Evolutionary conservation across 1,140 invertebrate genomes (phyloP).

Genomic region (Dendroctonus ponderosae): DNA sequence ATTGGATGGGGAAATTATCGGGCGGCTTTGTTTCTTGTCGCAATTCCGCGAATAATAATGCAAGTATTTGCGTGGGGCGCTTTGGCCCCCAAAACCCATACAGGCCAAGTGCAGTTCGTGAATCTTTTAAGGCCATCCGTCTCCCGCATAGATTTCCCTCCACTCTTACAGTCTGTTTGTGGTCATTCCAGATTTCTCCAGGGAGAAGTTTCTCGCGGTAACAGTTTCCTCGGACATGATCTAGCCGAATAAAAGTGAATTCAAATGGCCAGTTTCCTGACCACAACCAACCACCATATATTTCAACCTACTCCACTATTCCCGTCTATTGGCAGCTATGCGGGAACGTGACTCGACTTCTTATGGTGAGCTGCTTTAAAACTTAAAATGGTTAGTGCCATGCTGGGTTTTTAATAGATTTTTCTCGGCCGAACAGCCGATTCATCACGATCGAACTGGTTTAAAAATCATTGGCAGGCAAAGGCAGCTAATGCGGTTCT

Average conservation of each 20-base stretch:
- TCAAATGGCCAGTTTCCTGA: conserved; percentile 38
- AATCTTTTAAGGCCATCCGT: conserved; percentile 24
- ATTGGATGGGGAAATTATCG: conserved; percentile 23
- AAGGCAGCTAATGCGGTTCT: conserved; percentile 4
- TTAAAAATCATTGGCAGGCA: not conserved
- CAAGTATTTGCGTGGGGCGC: not conserved
- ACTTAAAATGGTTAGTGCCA: conserved; percentile 28
- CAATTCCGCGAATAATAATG: conserved; percentile 1
- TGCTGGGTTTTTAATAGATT: not conserved
- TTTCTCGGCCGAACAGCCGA: too few relatives aligned
- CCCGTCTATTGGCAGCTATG: conserved; percentile 31
- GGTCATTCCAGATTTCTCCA: conserved; percentile 42
- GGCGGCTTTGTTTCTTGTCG: conserved; percentile 12
- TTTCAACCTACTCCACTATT: conserved; percentile 31
- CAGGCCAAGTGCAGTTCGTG: conserved; percentile 14
- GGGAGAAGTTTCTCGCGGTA: conserved; percentile 35
- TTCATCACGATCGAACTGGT: too few relatives aligned
- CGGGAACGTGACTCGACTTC: conserved; percentile 22
- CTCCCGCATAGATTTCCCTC: conserved; percentile 25
- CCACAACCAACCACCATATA: conserved; percentile 27
- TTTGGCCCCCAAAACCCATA: not conserved
- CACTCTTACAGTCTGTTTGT: conserved; percentile 36
- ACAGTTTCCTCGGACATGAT: conserved; percentile 38
- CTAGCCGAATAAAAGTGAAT: conserved; percentile 41
- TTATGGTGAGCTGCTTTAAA: conserved; percentile 21